Percentiles rank a stretch among this genome's conserved stretches.
These are phyloP conservation scores for Triplophysa tibetana DNA, from an alignment of 2,113 vertebrate genomes.

Conservation along the genomic window DNA sequence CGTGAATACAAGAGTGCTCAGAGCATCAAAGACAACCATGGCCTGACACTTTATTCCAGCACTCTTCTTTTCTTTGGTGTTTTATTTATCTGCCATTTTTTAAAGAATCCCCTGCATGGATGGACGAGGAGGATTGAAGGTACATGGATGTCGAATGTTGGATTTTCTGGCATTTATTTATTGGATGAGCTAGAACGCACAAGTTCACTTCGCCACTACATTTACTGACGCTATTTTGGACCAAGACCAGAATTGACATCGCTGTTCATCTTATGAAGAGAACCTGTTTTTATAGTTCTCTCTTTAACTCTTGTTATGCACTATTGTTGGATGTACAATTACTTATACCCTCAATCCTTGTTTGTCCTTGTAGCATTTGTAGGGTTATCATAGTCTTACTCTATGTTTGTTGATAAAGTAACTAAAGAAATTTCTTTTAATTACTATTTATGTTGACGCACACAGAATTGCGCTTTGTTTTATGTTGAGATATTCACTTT, in stretches of 20 bases:
- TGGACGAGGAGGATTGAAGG: slow-evolving; percentile 30
- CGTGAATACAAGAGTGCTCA: neutral
- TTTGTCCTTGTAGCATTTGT: slow-evolving; percentile 7
- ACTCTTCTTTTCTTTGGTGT: slow-evolving; percentile 25
- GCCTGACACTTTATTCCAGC: slow-evolving; percentile 7
- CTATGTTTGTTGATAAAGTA: neutral
- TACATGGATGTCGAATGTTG: slow-evolving; percentile 50
- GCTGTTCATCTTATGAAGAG: slow-evolving; percentile 5
- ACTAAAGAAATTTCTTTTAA: neutral
- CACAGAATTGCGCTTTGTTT: neutral
- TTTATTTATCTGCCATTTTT: slow-evolving; percentile 39
- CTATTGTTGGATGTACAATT: neutral
- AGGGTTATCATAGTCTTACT: neutral
- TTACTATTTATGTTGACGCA: slow-evolving; percentile 10
- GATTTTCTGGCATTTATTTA: slow-evolving; percentile 47
- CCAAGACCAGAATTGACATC: slow-evolving; percentile 15
- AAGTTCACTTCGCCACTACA: slow-evolving; percentile 49
- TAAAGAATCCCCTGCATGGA: slow-evolving; percentile 17
- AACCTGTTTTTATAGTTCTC: neutral
- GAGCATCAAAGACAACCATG: slow-evolving; percentile 8
- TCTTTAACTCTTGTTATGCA: neutral
- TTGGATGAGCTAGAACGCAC: slow-evolving; percentile 41
- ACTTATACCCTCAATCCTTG: neutral
- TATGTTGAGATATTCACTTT: neutral
- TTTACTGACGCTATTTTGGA: slow-evolving; percentile 38